Conservation (phyloP, 2,888 invertebrate species). For the Agriotes lineatus region DNA sequence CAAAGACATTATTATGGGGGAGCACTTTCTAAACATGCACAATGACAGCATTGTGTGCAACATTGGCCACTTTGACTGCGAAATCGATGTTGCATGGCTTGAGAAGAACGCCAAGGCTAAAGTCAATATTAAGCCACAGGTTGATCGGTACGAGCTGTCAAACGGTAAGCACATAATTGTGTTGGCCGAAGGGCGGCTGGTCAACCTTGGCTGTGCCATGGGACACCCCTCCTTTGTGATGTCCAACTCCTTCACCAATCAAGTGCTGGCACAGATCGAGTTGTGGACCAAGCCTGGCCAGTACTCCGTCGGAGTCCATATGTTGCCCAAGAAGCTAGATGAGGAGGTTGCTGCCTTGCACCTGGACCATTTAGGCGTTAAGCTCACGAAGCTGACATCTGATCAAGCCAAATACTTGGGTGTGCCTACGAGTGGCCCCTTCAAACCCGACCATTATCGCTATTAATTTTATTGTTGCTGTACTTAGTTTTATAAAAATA, state of each 20-base stretch:
- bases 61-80: slow-evolving; percentile 99
- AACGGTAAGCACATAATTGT: slow-evolving; percentile 95
- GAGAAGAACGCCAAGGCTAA: slow-evolving; percentile 90
- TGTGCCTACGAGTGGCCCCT: slow-evolving; percentile 90
- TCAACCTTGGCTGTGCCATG: slow-evolving; percentile 98
- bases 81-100: slow-evolving; percentile 96
- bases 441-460: slow-evolving; percentile 97
- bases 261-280: slow-evolving; percentile 99
- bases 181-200: slow-evolving; percentile 95
- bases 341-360: slow-evolving; percentile 98
- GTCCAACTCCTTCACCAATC: slow-evolving; percentile 99
- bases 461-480: slow-evolving; percentile 74
- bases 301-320: slow-evolving; percentile 91
- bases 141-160: slow-evolving; percentile 86
- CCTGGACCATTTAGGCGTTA: slow-evolving; percentile 95
- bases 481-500: neutral
- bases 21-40: slow-evolving; percentile 92
- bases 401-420: slow-evolving; percentile 94
- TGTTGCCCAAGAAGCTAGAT: slow-evolving; percentile 95
- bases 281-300: slow-evolving; percentile 90
- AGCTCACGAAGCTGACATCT: slow-evolving; percentile 88
- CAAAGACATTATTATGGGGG: slow-evolving; percentile 87
- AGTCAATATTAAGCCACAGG: slow-evolving; percentile 96
- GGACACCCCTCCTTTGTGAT: slow-evolving; percentile 99
- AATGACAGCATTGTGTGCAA: slow-evolving; percentile 99